Evolutionary conservation across 1,140 invertebrate species (phyloP), one percentile per base, ranked within the genome.

Genomic region (Dendroctonus valens): DNA sequence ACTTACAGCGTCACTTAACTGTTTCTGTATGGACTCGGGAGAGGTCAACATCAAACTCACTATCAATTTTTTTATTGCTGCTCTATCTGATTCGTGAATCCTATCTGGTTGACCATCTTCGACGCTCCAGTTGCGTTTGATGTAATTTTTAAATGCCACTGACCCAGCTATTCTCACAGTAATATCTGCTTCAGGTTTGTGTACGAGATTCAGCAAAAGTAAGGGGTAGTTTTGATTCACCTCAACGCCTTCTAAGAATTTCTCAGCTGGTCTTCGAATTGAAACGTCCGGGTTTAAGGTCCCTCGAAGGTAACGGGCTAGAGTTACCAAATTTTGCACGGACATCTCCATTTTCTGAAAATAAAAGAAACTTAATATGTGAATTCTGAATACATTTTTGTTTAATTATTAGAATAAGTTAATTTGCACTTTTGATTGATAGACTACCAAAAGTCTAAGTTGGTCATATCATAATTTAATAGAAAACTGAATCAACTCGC

Each of bases 141-240:
- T 87, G 79, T 90, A 97, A 80, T 99, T 99, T 79, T 99, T 99
- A 75, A 99, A 97, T 11, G 91, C 90, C 71, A 99, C 90, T 49
- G 95, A 89, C 51, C 92, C 93, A 42, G 94, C 90, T 48, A 96
- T 83, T 73, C 94, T 83, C 52, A 97, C 91, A 6, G 89, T 91
- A 67, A 90, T 79, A 69, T 94, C 89, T 37, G 90, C 81, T 69
- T 89, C 86, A 38, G 83, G 77, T 73, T 92, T 94, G 68, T 93
- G 89, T 59, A 97, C 86, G 7, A 98, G 81, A 73, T 91, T 86
- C 3, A 98, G 81, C 26, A 98, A 79, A 15, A 98, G 78, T 6
- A 97, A 80, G 0, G 94, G 87, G 83, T 96, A 98, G 78, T 96
- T 94, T 75, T 93, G 88, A 79, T 96, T 96, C 0, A 85, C 79